Base-by-base conservation (phyloP, 2,113 vertebrate species). In the Rostratula benghalensis region DNA sequence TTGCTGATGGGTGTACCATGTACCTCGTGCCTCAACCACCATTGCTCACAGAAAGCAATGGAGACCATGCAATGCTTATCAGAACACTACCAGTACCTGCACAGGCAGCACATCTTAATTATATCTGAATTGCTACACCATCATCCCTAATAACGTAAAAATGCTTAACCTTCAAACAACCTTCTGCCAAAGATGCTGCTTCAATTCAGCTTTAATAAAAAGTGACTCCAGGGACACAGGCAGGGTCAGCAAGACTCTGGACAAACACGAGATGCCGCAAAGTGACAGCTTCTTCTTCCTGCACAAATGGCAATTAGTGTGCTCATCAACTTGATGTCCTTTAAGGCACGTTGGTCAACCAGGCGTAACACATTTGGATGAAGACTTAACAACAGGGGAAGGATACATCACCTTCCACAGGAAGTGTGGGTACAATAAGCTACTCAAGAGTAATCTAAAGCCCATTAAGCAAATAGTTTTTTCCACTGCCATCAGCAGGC, bases 371-470 rank as follows among this genome's bases (percentile, higher is more conserved):
- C 4, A 14, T 60, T 27, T 11, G 21, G 59, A 67, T 5, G 11
- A 59, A 60, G 57, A 18, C 51, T 10, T 48, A 87, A 81, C 5
- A 6, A 73, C 61, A 87, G 60, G 81, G 83, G 79, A 93, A 78
- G 64, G 39, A 81, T 28, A 30, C 2, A 6, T 56, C 76, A 71
- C 69, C 39, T 56, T 68, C 35, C 17, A 1, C 14, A 60, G 46
- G 51, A 90, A 51, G 10, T 10, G 19, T 11, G 35, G 24, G 50
- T 31, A 78, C 1, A 3, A 20, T 89, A 94, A 95, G 76, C 63
- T 78, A 48, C 85, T 93, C 73, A 64, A 77, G 39, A 53, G 5
- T 95, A 95, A 96, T 89, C 83, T 60, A 90, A 92, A 96, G 48
- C 69, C 56, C 48, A 33, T 68, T 56, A 94, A 59, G 27, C 8